Evolutionary conservation across 2,888 invertebrate species (phyloP), one percentile per base, ranked within the genome.

Genomic region (Cheilosia scutellata): DNA sequence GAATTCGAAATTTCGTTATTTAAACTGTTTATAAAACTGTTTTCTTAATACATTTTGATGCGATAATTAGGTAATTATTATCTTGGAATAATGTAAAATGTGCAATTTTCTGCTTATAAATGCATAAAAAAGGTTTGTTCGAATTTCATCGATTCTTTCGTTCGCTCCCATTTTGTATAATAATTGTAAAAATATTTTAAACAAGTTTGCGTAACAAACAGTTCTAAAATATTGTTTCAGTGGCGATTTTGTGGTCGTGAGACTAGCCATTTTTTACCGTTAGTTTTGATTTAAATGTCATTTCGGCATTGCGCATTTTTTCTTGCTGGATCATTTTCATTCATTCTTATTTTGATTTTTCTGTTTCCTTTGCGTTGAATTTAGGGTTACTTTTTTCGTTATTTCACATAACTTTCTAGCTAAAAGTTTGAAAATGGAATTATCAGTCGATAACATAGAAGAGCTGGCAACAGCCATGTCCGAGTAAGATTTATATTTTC

Each of bases 391-490:
- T 27, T 37, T 9, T 11, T 37, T 58, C 37, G 0, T 11, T 20
- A 20, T 37, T 58, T 11, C 40, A 16, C 16, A 31, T 6, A 11
- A 5, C 5, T 11, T 37, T 58, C 9, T 20, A 11, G 9, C 7
- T 25, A 5, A 25, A 25, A 16, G 20, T 40, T 27, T 40, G 4
- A 33, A 33, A 9, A 84, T 84, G 84, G 84, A 84, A 71, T 31
- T 80, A 7, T 80, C 75, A 0, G 25, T 71, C 0, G 80, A 80
- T 16, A 80, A 80, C 37, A 76, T 84, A 4, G 84, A 84, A 27
- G 84, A 84, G 9, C 13, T 84, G 42, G 84, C 71, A 0, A 76
- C n/a, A 55, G 80, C 55, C 7, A 47, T 84, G 29, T 53, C 62
- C 5, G 66, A 33, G 84, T 84, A 44, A 60, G 60, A 40, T 47